Percentiles rank a stretch among this genome's conserved stretches.
Conservation (phyloP, 2,888 invertebrate genomes). For the Drosophila nr. fundita region DNA sequence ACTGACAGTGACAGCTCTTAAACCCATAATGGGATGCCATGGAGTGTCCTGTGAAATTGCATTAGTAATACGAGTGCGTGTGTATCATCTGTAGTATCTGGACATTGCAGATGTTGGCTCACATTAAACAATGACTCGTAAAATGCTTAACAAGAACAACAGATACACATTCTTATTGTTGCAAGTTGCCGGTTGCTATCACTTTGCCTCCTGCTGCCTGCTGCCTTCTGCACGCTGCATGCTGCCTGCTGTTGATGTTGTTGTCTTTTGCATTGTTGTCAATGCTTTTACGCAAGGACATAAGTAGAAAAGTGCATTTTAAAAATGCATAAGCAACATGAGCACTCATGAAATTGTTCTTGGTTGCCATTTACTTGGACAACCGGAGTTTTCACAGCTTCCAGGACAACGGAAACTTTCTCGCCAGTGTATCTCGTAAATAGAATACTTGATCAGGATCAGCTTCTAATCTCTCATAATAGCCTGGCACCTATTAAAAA, state of each 20-base stretch:
- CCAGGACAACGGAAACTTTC: constrained; percentile 19
- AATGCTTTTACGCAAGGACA: constrained; percentile 65
- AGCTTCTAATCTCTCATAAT: constrained; percentile 25
- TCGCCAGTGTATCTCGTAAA: constrained; percentile 48
- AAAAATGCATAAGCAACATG: constrained; percentile 72
- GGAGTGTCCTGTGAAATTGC: constrained; percentile 60
- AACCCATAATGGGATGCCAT: constrained; percentile 39
- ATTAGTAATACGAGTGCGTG: constrained; percentile 62
- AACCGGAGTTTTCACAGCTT: constrained; percentile 5
- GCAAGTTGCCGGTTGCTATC: constrained; percentile 24
- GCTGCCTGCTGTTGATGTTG: neutral
- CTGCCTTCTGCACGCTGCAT: constrained; percentile 22
- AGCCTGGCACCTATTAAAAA: constrained; percentile 20
- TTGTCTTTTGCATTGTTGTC: constrained; percentile 47
- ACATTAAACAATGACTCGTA: constrained; percentile 71
- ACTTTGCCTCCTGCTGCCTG: constrained; percentile 15
- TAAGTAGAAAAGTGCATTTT: constrained; percentile 73
- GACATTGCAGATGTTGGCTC: constrained; percentile 23
- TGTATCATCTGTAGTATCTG: neutral
- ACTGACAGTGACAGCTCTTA: constrained; percentile 51
- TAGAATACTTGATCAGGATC: constrained; percentile 64
- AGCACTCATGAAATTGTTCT: constrained; percentile 54
- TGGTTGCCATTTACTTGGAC: constrained; percentile 48
- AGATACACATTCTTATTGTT: constrained; percentile 45
- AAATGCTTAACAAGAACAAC: constrained; percentile 52